Evolutionary conservation across 2,797 vertebrate genomes (phyloP).

Genomic region (Anguilla obscura): DNA sequence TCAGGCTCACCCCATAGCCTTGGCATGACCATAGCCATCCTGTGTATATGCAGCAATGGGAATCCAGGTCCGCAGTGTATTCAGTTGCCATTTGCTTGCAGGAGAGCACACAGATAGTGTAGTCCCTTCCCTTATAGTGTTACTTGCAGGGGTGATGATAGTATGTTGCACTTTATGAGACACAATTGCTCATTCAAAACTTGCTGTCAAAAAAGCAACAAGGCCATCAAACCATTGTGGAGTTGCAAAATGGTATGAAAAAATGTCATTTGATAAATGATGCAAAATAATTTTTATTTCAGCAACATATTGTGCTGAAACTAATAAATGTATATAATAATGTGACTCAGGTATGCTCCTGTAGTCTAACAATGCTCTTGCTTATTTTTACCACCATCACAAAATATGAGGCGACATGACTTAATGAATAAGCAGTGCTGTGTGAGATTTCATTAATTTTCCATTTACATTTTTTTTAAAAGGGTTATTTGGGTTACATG

Average conservation of each 20-base stretch:
- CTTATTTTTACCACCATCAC: neutral
- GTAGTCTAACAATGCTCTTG: neutral
- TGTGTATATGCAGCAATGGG: neutral
- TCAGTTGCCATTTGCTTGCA: neutral
- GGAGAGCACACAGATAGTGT: neutral
- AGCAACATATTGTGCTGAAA: neutral
- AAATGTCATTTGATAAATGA: neutral
- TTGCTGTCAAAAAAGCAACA: neutral
- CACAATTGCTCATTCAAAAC: neutral
- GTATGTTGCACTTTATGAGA: neutral
- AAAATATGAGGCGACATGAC: neutral
- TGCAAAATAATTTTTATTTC: neutral
- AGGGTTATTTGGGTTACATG: neutral
- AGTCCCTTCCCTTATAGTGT: neutral
- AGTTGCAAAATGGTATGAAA: neutral
- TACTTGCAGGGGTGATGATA: neutral
- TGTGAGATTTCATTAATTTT: conserved; percentile 4
- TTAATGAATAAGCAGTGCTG: neutral
- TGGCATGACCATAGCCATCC: neutral
- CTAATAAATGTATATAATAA: neutral
- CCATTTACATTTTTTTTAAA: neutral
- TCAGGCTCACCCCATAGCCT: neutral
- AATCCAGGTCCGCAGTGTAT: neutral
- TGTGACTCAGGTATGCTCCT: neutral
- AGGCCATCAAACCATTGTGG: neutral